Evolutionary conservation across 2,113 vertebrate species (phyloP).

Genomic region (Choloepus hoffmanni): DNA sequence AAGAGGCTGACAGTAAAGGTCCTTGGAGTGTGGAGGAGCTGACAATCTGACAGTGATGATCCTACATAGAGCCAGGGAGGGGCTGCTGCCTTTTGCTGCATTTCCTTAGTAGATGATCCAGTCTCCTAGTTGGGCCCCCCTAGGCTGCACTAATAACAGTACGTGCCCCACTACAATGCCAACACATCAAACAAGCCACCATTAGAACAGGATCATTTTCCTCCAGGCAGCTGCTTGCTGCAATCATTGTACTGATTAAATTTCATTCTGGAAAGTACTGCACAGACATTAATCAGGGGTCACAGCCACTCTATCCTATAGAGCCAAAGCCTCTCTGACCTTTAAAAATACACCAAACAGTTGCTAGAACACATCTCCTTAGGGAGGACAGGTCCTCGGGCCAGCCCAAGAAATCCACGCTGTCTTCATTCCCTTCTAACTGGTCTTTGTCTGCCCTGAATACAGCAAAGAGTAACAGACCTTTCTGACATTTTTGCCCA

Average conservation of each 20-base stretch:
- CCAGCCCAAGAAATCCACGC: conserved; percentile 33
- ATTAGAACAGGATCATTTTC: conserved; percentile 81
- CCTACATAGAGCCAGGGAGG: background rate
- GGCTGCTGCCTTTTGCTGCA: background rate
- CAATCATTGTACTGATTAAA: conserved; percentile 84
- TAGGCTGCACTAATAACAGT: conserved; percentile 73
- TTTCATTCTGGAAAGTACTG: conserved; percentile 82
- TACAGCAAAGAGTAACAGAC: background rate
- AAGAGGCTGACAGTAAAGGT: conserved; percentile 54
- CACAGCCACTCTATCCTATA: conserved; percentile 80
- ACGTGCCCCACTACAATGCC: conserved; percentile 77
- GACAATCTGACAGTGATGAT: conserved; percentile 43
- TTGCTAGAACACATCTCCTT: conserved; percentile 76
- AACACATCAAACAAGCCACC: conserved; percentile 81
- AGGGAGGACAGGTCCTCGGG: conserved; percentile 47
- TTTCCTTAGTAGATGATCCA: conserved; percentile 62
- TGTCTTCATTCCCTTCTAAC: background rate
- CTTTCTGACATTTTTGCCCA: conserved; percentile 33
- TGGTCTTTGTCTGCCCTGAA: background rate
- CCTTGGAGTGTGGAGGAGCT: conserved; percentile 30
- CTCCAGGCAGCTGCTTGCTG: conserved; percentile 82
- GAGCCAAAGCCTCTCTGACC: conserved; percentile 80
- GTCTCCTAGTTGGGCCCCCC: conserved; percentile 50
- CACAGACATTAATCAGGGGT: conserved; percentile 82
- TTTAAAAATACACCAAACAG: conserved; percentile 82